Conservation (phyloP, 2,113 vertebrate genomes). For the Procapra przewalskii region DNA sequence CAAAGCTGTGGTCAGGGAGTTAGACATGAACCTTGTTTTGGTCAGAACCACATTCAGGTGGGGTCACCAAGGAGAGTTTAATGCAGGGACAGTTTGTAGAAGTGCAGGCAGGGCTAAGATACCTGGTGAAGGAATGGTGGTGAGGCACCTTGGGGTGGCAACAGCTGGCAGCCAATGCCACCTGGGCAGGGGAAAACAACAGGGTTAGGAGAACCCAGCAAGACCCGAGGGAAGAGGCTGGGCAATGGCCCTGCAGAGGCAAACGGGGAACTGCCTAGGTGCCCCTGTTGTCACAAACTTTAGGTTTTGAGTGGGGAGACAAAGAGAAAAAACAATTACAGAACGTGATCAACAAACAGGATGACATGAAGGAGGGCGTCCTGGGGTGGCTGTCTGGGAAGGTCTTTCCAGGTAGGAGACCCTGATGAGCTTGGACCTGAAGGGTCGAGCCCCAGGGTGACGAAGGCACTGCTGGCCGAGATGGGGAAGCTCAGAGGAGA, state of each 20-base stretch:
- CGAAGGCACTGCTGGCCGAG: not conserved
- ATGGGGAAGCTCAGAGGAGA: not conserved
- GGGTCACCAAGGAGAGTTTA: not conserved
- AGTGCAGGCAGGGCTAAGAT: not conserved
- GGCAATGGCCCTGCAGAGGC: not conserved
- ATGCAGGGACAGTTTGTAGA: not conserved
- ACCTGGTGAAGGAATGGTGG: not conserved
- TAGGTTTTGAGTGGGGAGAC: not conserved
- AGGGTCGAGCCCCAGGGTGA: not conserved
- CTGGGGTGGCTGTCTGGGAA: not conserved
- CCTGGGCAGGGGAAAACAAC: not conserved
- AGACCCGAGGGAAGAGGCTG: not conserved
- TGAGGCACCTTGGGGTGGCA: not conserved
- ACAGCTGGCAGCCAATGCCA: not conserved
- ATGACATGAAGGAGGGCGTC: not conserved
- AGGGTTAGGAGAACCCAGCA: not conserved
- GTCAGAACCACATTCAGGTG: not conserved
- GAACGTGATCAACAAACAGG: not conserved
- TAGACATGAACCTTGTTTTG: not conserved
- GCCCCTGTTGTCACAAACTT: not conserved
- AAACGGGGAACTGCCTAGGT: not conserved
- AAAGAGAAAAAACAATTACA: not conserved
- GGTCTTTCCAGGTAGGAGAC: not conserved
- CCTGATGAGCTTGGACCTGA: not conserved
- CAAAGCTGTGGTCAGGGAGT: not conserved